A percentile compares a stretch with the other conserved stretches of the same genome.
These are phyloP conservation scores for Pseudococcus longispinus DNA, from an alignment of 2,888 invertebrate genomes.

Conservation along the genomic window DNA sequence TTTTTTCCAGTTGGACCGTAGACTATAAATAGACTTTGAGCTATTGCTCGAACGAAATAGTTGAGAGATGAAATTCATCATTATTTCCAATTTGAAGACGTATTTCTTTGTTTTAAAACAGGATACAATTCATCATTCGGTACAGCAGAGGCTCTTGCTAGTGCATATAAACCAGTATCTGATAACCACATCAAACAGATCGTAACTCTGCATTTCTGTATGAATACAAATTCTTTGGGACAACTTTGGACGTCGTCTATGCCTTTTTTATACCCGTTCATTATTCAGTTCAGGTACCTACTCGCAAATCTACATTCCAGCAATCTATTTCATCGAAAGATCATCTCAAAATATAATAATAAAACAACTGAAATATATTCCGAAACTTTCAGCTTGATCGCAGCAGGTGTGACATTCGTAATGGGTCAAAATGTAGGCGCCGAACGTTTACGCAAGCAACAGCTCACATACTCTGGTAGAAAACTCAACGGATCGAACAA, in stretches of 20 bases:
- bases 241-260: constrained; percentile 67
- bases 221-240: constrained; percentile 67
- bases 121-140: constrained; percentile 49
- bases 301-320: not conserved
- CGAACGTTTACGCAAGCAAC: constrained; percentile 59
- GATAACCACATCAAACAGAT: constrained; percentile 65
- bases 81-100: not conserved
- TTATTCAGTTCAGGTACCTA: constrained; percentile 67
- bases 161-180: constrained; percentile 63
- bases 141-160: constrained; percentile 55
- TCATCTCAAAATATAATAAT: not conserved
- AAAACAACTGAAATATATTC: not conserved
- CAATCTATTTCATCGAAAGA: not conserved
- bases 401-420: constrained; percentile 67
- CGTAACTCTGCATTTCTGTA: constrained; percentile 65
- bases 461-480: constrained; percentile 50
- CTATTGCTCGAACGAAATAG: not conserved
- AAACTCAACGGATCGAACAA: constrained; percentile 62
- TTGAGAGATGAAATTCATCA: not conserved
- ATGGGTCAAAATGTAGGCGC: constrained; percentile 67
- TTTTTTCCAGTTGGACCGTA: too few relatives aligned
- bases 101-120: constrained; percentile 13
- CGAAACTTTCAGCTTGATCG: constrained; percentile 64
- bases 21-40: too few relatives aligned
- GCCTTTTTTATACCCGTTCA: constrained; percentile 68